phyloP scores from a whole-genome alignment of 53 echinoderm and acorn worm species.

The Zoroaster sp. region DNA sequence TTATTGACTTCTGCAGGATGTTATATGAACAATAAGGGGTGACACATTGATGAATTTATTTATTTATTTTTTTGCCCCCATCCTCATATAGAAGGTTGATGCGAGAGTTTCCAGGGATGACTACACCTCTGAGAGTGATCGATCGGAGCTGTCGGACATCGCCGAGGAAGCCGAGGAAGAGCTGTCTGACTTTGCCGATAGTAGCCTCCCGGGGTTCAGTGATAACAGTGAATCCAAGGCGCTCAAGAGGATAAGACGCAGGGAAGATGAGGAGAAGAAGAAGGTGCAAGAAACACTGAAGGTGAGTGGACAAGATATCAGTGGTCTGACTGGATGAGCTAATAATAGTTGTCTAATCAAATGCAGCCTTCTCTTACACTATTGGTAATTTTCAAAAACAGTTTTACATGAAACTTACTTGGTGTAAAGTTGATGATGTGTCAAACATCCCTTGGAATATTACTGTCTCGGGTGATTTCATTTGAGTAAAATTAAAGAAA shows the following conservation, averaged over 20 bases:
- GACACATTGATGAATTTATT: background rate
- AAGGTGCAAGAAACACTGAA: constrained; percentile 82
- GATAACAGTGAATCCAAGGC: constrained; percentile 57
- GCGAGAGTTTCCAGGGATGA: constrained; percentile 33
- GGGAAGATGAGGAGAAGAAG: constrained; percentile 83
- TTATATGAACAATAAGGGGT: background rate
- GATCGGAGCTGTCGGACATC: constrained; percentile 96
- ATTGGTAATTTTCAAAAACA: too few species aligned
- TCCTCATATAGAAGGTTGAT: constrained; percentile 27
- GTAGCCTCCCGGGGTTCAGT: constrained; percentile 77
- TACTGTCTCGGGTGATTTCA: too few species aligned
- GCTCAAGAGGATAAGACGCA: constrained; percentile 50
- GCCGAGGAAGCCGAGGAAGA: constrained; percentile 82
- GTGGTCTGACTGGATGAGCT: background rate
- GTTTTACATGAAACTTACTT: too few species aligned
- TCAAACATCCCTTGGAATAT: too few species aligned
- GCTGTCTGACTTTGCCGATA: constrained; percentile 85
- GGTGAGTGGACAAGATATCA: constrained; percentile 21
- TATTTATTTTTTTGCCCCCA: background rate
- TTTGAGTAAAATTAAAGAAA: too few species aligned
- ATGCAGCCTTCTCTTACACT: too few species aligned
- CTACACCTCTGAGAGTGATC: constrained; percentile 87
- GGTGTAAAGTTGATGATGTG: too few species aligned
- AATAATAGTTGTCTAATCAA: too few species aligned
- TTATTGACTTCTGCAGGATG: background rate